Evolutionary conservation across 1,140 invertebrate species (phyloP).

Genomic region (Pristionchus pacificus): DNA sequence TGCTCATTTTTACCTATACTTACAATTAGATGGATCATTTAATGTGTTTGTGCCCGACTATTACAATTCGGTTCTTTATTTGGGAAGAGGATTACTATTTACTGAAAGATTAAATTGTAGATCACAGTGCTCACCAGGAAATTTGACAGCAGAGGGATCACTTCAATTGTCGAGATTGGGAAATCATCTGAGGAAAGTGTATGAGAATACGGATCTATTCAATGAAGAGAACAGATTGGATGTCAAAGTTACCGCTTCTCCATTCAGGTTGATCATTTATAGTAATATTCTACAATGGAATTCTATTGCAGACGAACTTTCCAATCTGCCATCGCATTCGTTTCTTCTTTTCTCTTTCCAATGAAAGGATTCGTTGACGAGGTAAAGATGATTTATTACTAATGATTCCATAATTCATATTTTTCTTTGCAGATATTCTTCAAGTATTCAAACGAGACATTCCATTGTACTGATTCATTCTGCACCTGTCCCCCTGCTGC

Average conservation of each 20-base stretch:
- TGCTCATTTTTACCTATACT: not conserved
- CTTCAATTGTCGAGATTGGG: conserved; percentile 12
- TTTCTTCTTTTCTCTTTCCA: conserved; percentile 20
- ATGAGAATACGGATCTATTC: conserved; percentile 1
- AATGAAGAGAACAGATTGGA: conserved; percentile 11
- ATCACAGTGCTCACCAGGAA: conserved; percentile 12
- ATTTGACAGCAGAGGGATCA: conserved; percentile 26
- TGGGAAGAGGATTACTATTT: too few relatives aligned
- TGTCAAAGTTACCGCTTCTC: not conserved
- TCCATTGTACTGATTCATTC: too few relatives aligned
- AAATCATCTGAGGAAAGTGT: conserved; percentile 14
- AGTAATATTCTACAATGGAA: not conserved
- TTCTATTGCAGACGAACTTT: conserved; percentile 22
- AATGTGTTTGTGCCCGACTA: not conserved
- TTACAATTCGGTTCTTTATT: not conserved
- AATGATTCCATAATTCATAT: too few relatives aligned
- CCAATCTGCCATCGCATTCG: conserved; percentile 23
- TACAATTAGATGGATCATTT: not conserved
- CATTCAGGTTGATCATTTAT: not conserved
- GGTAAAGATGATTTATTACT: too few relatives aligned
- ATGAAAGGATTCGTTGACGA: too few relatives aligned
- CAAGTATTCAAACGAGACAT: too few relatives aligned
- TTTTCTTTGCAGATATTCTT: too few relatives aligned
- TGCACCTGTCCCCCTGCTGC: too few relatives aligned
- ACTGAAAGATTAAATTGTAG: conserved; percentile 11